Percentiles rank a stretch among this genome's conserved stretches.
phyloP scores from a whole-genome alignment of 2,888 invertebrate genomes.

The Drosophila helvetica region DNA sequence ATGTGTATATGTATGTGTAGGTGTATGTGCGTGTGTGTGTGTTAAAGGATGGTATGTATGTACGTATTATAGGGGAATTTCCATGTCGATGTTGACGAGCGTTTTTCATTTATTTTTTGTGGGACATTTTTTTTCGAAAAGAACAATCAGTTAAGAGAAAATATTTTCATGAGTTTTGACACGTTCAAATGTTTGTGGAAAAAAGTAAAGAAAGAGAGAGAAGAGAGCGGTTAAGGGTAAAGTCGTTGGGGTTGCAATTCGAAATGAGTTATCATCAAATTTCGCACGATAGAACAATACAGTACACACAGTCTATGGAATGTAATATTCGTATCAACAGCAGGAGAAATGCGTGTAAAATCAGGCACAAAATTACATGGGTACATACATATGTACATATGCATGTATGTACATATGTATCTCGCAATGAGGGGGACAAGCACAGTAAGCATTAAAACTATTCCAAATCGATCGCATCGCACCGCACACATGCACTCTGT shows the following conservation, averaged over 20 bases:
- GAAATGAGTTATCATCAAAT: constrained; percentile 12
- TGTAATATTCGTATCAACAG: neutral
- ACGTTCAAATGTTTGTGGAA: constrained; percentile 65
- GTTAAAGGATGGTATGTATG: neutral
- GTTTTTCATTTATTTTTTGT: constrained; percentile 63
- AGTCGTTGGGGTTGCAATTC: constrained; percentile 51
- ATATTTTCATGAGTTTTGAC: constrained; percentile 79
- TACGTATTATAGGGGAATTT: constrained; percentile 53
- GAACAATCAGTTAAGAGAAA: constrained; percentile 79
- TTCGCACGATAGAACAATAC: neutral
- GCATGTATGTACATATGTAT: no score
- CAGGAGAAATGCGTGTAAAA: constrained; percentile 40
- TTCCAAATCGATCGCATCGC: neutral
- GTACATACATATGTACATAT: no score
- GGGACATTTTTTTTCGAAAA: constrained; percentile 60
- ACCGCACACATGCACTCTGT: constrained; percentile 10
- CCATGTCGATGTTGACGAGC: constrained; percentile 82
- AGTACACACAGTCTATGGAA: neutral
- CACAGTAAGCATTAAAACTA: constrained; percentile 7
- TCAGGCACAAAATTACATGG: constrained; percentile 49
- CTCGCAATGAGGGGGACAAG: neutral
- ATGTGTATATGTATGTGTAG: constrained; percentile 50
- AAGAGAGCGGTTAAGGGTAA: constrained; percentile 49
- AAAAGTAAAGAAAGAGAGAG: constrained; percentile 31
- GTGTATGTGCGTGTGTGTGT: neutral